Evolutionary conservation across 2,888 invertebrate species (phyloP).

Genomic region (Cerastoderma edule): DNA sequence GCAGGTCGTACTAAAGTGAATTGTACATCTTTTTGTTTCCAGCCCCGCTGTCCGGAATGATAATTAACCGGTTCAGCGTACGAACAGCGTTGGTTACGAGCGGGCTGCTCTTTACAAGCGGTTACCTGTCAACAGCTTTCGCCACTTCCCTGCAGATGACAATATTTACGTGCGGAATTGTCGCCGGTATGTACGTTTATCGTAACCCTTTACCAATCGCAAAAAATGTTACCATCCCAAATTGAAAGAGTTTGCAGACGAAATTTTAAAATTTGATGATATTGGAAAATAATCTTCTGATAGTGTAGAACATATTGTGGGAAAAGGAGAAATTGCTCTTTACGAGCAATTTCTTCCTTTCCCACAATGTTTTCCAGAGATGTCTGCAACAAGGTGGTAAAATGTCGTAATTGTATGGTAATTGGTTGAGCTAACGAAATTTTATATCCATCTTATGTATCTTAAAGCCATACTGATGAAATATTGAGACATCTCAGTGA

Average conservation of each 20-base stretch:
- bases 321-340: not conserved
- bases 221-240: too few relatives aligned
- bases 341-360: too few relatives aligned
- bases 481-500: not conserved
- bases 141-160: slow-evolving; percentile 26
- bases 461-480: too few relatives aligned
- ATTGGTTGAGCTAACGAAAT: not conserved
- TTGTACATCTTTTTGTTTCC: slow-evolving; percentile 13
- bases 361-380: too few relatives aligned
- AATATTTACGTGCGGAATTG: slow-evolving; percentile 33
- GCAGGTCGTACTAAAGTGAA: too few relatives aligned
- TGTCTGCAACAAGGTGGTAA: too few relatives aligned
- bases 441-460: too few relatives aligned
- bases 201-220: too few relatives aligned
- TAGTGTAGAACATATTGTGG: not conserved
- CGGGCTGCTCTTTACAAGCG: slow-evolving; percentile 38
- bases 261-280: not conserved
- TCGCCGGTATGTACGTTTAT: slow-evolving; percentile 48
- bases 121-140: slow-evolving; percentile 37
- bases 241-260: too few relatives aligned
- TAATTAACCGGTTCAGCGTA: slow-evolving; percentile 45
- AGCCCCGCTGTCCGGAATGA: slow-evolving; percentile 40
- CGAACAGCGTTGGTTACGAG: slow-evolving; percentile 34
- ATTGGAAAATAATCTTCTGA: not conserved
- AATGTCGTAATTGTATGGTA: too few relatives aligned